Evolutionary conservation across 2,888 invertebrate genomes (phyloP).

Genomic region (Leucophenga maculata): DNA sequence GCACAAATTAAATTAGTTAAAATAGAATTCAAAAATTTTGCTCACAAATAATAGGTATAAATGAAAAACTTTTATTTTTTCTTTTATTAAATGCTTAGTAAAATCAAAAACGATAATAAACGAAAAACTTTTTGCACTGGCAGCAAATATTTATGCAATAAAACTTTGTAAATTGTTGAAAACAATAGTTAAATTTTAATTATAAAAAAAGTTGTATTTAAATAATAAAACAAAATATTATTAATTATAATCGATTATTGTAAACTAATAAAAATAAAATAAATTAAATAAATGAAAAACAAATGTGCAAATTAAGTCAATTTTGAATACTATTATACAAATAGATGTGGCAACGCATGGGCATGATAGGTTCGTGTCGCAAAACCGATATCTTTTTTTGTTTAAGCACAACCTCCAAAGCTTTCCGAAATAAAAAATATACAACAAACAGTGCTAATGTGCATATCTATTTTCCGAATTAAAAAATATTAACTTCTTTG

Average conservation of each 20-base stretch:
- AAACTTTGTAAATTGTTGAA: slow-evolving; percentile 60
- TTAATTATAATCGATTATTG: slow-evolving; percentile 65
- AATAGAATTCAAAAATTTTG: slow-evolving; percentile 38
- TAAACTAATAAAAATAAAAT: slow-evolving; percentile 64
- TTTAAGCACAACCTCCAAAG: too few relatives aligned
- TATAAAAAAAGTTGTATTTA: slow-evolving; percentile 60
- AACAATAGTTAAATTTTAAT: slow-evolving; percentile 70
- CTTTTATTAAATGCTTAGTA: slow-evolving; percentile 35
- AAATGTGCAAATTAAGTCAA: too few relatives aligned
- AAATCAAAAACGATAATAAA: slow-evolving; percentile 28
- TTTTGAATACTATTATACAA: too few relatives aligned
- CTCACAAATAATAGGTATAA: slow-evolving; percentile 51
- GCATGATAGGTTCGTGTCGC: too few relatives aligned
- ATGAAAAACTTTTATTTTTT: slow-evolving; percentile 60
- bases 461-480: too few relatives aligned
- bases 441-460: too few relatives aligned
- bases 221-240: slow-evolving; percentile 52
- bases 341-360: too few relatives aligned
- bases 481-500: too few relatives aligned
- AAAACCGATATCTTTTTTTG: too few relatives aligned
- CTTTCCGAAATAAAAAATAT: too few relatives aligned
- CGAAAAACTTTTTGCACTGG: slow-evolving; percentile 68
- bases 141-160: slow-evolving; percentile 57
- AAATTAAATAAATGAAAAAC: slow-evolving; percentile 31
- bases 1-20: slow-evolving; percentile 33